Percentiles rank a stretch among this genome's conserved stretches.
These are phyloP conservation scores for Leptopilina myrica DNA, from an alignment of 2,888 invertebrate genomes.

Conservation along the genomic window DNA sequence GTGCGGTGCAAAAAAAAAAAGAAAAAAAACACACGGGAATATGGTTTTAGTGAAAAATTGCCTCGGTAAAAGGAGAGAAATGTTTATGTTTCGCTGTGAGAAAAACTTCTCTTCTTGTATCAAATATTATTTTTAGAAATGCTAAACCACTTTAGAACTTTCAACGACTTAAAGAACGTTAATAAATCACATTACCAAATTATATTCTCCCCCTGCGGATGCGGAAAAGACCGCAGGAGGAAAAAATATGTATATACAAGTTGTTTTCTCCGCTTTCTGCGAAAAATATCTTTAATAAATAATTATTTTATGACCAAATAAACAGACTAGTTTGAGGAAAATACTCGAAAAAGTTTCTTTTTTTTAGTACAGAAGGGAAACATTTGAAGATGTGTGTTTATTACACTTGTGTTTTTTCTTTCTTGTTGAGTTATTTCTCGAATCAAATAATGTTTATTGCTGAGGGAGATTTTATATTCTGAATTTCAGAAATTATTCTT, in stretches of 20 bases:
- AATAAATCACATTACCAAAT: conserved; percentile 20
- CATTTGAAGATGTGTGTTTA: background rate
- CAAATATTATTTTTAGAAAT: conserved; percentile 46
- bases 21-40: background rate
- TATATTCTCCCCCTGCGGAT: background rate
- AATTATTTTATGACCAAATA: conserved; percentile 2
- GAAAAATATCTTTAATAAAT: conserved; percentile 5
- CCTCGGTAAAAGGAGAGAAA: background rate
- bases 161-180: conserved; percentile 22
- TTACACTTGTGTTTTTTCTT: background rate
- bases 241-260: background rate
- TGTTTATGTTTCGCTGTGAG: background rate
- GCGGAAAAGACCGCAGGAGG: background rate
- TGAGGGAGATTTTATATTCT: background rate
- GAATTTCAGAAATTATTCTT: background rate
- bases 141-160: conserved; percentile 56
- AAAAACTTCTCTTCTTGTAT: conserved; percentile 2
- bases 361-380: background rate
- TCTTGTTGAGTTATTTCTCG: too few relatives aligned
- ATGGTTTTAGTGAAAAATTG: conserved; percentile 6
- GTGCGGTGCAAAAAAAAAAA: background rate
- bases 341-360: background rate
- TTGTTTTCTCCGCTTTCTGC: background rate
- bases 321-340: background rate
- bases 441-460: too few relatives aligned